Base-by-base conservation (phyloP, 2,113 vertebrate species). In the Rattus rattus region DNA sequence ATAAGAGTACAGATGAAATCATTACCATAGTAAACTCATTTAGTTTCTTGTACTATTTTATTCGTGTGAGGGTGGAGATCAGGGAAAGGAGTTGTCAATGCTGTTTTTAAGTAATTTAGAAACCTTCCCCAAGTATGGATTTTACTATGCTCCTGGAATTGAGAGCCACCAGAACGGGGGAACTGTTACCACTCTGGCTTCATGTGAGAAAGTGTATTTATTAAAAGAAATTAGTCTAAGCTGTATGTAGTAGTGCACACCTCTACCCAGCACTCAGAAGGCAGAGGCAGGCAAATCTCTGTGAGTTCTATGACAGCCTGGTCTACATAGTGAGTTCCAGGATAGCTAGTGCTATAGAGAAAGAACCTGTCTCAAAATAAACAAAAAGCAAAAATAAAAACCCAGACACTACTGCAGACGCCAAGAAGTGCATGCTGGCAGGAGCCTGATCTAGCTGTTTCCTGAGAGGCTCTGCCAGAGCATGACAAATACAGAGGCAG, bases 61-160 rank as follows among this genome's bases (percentile, higher is more conserved):
- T 65, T 16, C 2, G 33, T 39, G 26, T 2, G 11, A 39, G 20
- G 20, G n/a, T 19, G 56, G 5, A 76, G 16, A 65, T 22, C 2
- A 22, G 26, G n/a, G 7, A 1, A 69, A 30, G 2, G 9, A 11
- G 61, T 5, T 59, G 14, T 54, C 30, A 24, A n/a, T 20, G 19
- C 22, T 36, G 4, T 22, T 72, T 89, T 76, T 88, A 91, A 52
- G n/a, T 61, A 39, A 92, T 69, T 94, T 85, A 28, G 93, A 90
- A 95, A 88, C 7, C 59, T 63, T 76, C 33, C 19, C 47, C 19
- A 61, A 59, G 16, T 91, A 39, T 28, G 76, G n/a, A 91, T 36
- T 69, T 47, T 91, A 96, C 67, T 1, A 89, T 22, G 12, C 39
- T 90, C 49, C 28, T 69, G 83, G 56, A 92, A 59, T 19, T 83